Evolutionary conservation across 2,888 invertebrate genomes (phyloP).

Genomic region (Drosophila meridiana): DNA sequence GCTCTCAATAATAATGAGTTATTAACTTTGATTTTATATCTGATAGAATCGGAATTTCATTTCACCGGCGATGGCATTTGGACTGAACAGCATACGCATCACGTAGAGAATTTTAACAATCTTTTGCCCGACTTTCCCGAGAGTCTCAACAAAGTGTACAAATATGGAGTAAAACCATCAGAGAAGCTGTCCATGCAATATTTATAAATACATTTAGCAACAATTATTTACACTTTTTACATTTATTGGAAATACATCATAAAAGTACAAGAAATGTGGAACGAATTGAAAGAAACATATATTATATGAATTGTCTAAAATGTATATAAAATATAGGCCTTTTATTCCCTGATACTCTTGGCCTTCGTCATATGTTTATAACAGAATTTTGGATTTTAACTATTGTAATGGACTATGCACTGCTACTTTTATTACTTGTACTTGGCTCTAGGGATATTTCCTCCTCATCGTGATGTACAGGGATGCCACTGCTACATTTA

Average conservation of each 20-base stretch:
- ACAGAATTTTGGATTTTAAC: not conserved
- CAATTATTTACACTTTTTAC: not conserved
- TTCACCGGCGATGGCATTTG: slow-evolving; percentile 92
- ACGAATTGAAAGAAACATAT: not conserved
- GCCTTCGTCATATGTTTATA: not conserved
- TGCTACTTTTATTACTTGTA: not conserved
- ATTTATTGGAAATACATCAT: not conserved
- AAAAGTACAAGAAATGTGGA: not conserved
- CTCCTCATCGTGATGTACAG: not conserved
- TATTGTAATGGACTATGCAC: not conserved
- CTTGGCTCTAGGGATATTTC: not conserved
- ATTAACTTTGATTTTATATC: slow-evolving; percentile 89
- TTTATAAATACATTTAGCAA: slow-evolving; percentile 30
- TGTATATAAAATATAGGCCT: not conserved
- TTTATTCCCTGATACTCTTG: not conserved
- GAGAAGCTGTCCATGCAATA: slow-evolving; percentile 50
- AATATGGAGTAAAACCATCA: slow-evolving; percentile 80
- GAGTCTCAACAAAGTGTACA: slow-evolving; percentile 79
- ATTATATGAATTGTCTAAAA: not conserved
- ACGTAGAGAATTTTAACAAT: slow-evolving; percentile 84
- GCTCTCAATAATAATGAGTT: slow-evolving; percentile 86
- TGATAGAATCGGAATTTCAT: slow-evolving; percentile 90
- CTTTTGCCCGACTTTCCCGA: slow-evolving; percentile 84
- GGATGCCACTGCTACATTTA: not conserved
- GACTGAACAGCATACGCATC: slow-evolving; percentile 84